These are phyloP conservation scores for Calliphora vicina DNA, from an alignment of 1,140 invertebrate species.

Conservation along the genomic window DNA sequence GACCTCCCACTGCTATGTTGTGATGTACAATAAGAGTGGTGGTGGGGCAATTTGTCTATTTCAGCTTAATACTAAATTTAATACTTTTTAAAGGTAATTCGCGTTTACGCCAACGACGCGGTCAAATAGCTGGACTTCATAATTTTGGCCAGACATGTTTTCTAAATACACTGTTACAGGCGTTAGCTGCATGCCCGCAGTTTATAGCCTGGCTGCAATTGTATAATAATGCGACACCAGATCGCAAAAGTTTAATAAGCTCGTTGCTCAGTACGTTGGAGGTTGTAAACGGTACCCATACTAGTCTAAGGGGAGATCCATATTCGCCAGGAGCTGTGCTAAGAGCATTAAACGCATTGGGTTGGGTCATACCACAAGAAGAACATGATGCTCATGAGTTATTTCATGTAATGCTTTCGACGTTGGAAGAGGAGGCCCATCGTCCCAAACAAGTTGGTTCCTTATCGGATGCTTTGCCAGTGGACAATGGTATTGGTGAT, in stretches of 20 bases:
- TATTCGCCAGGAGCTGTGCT: slow-evolving; percentile 79
- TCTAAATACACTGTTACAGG: slow-evolving; percentile 85
- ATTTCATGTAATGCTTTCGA: slow-evolving; percentile 85
- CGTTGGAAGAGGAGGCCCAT: slow-evolving; percentile 82
- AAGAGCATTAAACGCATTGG: slow-evolving; percentile 74
- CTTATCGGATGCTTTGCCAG: slow-evolving; percentile 72
- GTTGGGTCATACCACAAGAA: slow-evolving; percentile 87
- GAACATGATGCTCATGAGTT: slow-evolving; percentile 95
- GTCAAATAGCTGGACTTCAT: slow-evolving; percentile 79
- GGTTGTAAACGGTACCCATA: slow-evolving; percentile 79
- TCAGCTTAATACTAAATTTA: not conserved
- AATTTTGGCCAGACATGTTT: slow-evolving; percentile 90
- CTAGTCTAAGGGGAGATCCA: slow-evolving; percentile 72
- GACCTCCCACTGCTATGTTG: not conserved
- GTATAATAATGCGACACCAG: slow-evolving; percentile 65
- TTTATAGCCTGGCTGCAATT: slow-evolving; percentile 83
- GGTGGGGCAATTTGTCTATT: not conserved
- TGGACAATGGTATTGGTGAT: slow-evolving; percentile 46
- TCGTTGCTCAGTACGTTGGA: slow-evolving; percentile 72
- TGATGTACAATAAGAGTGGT: not conserved
- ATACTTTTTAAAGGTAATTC: slow-evolving; percentile 61
- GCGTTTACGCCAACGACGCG: slow-evolving; percentile 68
- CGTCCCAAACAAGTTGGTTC: slow-evolving; percentile 68
- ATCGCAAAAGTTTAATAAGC: slow-evolving; percentile 70
- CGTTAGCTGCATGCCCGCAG: slow-evolving; percentile 77